These are phyloP conservation scores for Glareola pratincola DNA, from an alignment of 2,113 vertebrate species.

Conservation along the genomic window DNA sequence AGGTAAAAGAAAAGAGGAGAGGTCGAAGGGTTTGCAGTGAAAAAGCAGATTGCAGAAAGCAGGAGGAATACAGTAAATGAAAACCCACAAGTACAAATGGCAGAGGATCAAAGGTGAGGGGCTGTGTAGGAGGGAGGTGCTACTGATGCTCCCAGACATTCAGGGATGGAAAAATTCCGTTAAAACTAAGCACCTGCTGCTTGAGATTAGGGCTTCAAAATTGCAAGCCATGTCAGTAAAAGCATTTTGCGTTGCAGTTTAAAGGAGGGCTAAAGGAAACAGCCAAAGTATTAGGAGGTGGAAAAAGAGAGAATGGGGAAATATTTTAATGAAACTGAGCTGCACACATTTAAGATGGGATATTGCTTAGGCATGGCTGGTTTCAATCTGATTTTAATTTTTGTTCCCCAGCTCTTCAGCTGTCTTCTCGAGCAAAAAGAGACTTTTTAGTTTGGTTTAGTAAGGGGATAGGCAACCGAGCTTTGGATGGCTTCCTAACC, in stretches of 20 bases:
- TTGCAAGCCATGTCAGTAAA: constrained; percentile 35
- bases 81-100: constrained; percentile 65
- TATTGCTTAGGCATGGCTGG: constrained; percentile 18
- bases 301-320: constrained; percentile 41
- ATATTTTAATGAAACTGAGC: constrained; percentile 53
- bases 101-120: constrained; percentile 59
- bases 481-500: constrained; percentile 43
- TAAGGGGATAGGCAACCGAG: constrained; percentile 2
- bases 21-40: constrained; percentile 2
- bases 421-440: constrained; percentile 26
- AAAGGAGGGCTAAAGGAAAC: not conserved
- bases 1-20: constrained; percentile 3
- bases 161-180: constrained; percentile 28
- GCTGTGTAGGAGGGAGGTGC: constrained; percentile 54
- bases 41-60: constrained; percentile 43
- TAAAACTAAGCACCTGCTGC: constrained; percentile 61
- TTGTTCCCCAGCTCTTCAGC: constrained; percentile 6
- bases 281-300: not conserved
- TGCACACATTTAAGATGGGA: not conserved
- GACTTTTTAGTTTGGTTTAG: constrained; percentile 24
- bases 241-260: not conserved
- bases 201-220: constrained; percentile 19
- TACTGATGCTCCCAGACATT: constrained; percentile 42
- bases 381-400: constrained; percentile 59
- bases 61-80: constrained; percentile 31